Base-by-base conservation (phyloP, 2,888 invertebrate genomes). In the Lymantria monacha region DNA sequence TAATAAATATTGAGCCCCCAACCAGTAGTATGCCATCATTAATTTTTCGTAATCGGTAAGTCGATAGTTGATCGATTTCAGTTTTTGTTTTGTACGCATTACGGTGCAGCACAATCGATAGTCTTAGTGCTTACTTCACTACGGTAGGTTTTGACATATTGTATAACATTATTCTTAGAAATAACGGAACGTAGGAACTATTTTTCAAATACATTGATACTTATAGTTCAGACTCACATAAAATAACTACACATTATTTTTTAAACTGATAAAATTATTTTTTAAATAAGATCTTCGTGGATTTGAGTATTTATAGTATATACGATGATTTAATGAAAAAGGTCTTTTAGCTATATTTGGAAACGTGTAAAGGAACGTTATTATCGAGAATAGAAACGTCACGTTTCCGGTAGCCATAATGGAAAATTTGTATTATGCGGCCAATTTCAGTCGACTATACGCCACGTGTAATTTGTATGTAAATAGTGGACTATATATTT, bases 1-100 rank as follows among this genome's bases (percentile, higher is more conserved):
- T 86, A 80, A 86, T 79, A 84, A 86, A 76, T 76, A 87, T 85
- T 73, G 87, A 88, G 75, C 77, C 80, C 51, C 70, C 79, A 68
- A 71, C 78, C 66, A 85, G 74, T 82, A 90, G 83, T 76, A 93
- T 93, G 93, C 93, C 93, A 67, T 92, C 93, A 79, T 92, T 93
- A 92, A 87, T 93, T 85, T 93, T 92, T 84, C 92, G 92, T 85
- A 93, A 93, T 90, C 92, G 93, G 93, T 94, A 81, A 93, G 93
- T 93, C 59, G 49, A 38, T 9, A 13, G 15, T 30, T 30, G 11
- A 74, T 72, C 66, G 59, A 58, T 66, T 64, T 59, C 38, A 36
- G 10, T 51, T 22, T 46, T 59, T 59, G 64, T 57, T 69, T 63
- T 67, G 65, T 70, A 74, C 69, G 79, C 76, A 76, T 70, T 74